Evolutionary conservation across 2,113 vertebrate species (phyloP).

Genomic region (Anseranas semipalmata): DNA sequence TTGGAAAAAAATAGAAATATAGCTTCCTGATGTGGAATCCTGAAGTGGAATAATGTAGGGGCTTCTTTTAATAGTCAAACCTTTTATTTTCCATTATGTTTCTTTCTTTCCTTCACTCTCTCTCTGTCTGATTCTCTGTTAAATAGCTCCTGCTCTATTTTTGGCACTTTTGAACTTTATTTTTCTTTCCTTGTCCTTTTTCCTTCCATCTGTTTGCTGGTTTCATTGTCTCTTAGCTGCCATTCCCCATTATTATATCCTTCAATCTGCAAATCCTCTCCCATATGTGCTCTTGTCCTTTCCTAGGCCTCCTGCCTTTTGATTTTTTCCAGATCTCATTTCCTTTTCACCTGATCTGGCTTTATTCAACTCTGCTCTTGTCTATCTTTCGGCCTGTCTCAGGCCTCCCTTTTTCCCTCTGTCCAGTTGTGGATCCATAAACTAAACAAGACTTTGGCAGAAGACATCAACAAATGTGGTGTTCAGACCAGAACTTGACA

Average conservation of each 20-base stretch:
- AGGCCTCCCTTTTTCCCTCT: conserved; percentile 45
- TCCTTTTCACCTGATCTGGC: conserved; percentile 48
- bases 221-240: conserved; percentile 56
- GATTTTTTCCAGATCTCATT: conserved; percentile 32
- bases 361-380: conserved; percentile 41
- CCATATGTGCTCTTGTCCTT: conserved; percentile 38
- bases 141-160: conserved; percentile 16
- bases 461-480: conserved; percentile 60
- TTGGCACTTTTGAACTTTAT: conserved; percentile 42
- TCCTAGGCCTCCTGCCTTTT: conserved; percentile 31
- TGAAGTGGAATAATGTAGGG: neutral
- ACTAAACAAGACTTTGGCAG: conserved; percentile 62
- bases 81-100: neutral
- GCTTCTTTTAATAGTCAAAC: neutral
- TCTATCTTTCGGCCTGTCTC: conserved; percentile 36
- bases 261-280: conserved; percentile 50
- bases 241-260: conserved; percentile 22
- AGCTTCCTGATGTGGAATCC: neutral
- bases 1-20: neutral
- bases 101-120: neutral
- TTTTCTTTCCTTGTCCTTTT: conserved; percentile 29
- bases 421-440: conserved; percentile 62
- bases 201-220: conserved; percentile 34
- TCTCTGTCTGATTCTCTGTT: neutral
- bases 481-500: conserved; percentile 42